phyloP scores from a whole-genome alignment of 2,888 invertebrate species.

The Fragum whitleyi region DNA sequence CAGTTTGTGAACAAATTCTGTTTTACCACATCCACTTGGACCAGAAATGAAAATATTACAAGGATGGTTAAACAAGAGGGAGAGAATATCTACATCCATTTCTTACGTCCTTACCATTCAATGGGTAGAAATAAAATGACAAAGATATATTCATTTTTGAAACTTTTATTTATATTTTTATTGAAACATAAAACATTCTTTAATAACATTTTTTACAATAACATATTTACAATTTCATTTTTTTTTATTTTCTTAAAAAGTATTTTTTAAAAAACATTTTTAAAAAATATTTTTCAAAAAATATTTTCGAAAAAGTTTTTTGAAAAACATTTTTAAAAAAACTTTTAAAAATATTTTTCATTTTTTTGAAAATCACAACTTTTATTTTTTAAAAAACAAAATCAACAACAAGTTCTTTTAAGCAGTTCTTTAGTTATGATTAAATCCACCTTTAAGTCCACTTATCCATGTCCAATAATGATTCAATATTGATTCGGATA shows the following conservation, averaged over 20 bases:
- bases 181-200: not conserved
- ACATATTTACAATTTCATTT: not conserved
- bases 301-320: not conserved
- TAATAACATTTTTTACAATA: not conserved
- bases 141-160: too few relatives aligned
- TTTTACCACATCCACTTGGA: conserved; percentile 26
- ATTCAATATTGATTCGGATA: too few relatives aligned
- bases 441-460: too few relatives aligned
- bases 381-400: too few relatives aligned
- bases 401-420: too few relatives aligned
- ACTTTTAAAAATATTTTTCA: too few relatives aligned
- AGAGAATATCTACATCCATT: not conserved
- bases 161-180: not conserved
- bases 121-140: conserved; percentile 5
- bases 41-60: conserved; percentile 27
- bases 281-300: not conserved
- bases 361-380: too few relatives aligned
- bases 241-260: not conserved
- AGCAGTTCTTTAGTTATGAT: too few relatives aligned
- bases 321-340: too few relatives aligned
- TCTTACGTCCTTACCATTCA: not conserved
- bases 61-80: conserved; percentile 16
- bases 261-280: not conserved
- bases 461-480: too few relatives aligned
- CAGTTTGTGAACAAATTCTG: conserved; percentile 20